Evolutionary conservation across 2,113 vertebrate species (phyloP).

Genomic region (Prochilodus magdalenae): DNA sequence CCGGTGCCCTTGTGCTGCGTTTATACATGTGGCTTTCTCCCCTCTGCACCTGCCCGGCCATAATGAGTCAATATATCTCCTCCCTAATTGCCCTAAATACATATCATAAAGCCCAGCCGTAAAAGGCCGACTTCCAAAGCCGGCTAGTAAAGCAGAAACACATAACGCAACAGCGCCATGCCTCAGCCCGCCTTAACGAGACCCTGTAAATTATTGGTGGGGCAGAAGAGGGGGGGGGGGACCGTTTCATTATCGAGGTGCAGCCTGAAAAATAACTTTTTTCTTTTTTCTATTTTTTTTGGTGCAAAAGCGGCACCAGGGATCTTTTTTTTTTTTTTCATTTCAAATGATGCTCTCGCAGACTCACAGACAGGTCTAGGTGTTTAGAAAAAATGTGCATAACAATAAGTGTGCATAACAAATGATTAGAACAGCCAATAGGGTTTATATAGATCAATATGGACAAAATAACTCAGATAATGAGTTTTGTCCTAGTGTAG

Average conservation of each 20-base stretch:
- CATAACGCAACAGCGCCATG: constrained; percentile 60
- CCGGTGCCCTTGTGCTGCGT: constrained; percentile 58
- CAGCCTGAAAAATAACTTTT: constrained; percentile 59
- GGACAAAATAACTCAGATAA: not conserved
- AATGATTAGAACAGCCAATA: not conserved
- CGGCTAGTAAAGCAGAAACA: constrained; percentile 73
- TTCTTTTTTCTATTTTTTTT: constrained; percentile 11
- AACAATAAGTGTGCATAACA: not conserved
- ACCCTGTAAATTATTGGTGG: constrained; percentile 61
- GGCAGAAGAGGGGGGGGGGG: not conserved
- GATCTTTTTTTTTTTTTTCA: not conserved
- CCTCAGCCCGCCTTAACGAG: constrained; percentile 60
- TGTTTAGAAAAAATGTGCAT: not conserved
- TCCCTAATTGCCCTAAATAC: constrained; percentile 83
- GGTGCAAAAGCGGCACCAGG: not conserved
- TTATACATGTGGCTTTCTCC: constrained; percentile 73
- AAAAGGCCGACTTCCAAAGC: constrained; percentile 67
- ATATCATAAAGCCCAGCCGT: constrained; percentile 80
- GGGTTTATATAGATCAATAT: not conserved
- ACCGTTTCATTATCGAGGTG: constrained; percentile 62
- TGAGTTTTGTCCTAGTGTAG: not conserved
- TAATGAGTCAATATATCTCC: constrained; percentile 87
- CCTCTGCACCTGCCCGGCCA: constrained; percentile 78
- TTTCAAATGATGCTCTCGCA: not conserved
- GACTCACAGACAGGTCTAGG: not conserved